Conservation (phyloP, 64 coral and sea anemone species). For the Exaiptasia diaphana region DNA sequence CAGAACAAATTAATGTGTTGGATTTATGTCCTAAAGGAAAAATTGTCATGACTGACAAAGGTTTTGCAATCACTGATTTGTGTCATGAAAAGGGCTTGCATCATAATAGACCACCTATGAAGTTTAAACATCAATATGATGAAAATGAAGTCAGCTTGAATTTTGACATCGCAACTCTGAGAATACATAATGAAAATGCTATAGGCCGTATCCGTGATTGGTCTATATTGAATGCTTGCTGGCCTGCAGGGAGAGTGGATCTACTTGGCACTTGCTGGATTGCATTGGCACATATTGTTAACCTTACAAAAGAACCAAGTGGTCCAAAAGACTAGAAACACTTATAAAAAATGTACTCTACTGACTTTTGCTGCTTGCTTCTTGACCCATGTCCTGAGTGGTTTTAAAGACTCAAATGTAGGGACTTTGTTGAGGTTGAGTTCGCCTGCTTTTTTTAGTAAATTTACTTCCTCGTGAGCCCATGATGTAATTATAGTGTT, state of each 20-base stretch:
- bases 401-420: slow-evolving; percentile 6
- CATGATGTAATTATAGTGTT: too few species aligned
- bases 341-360: not conserved
- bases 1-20: not conserved
- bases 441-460: slow-evolving; percentile 6
- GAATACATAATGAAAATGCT: slow-evolving; percentile 23
- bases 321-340: not conserved
- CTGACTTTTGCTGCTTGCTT: slow-evolving; percentile 6
- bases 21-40: not conserved
- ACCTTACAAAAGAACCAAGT: slow-evolving; percentile 11
- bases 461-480: slow-evolving; percentile 12
- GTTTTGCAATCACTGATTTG: not conserved
- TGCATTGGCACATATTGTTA: slow-evolving; percentile 6
- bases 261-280: slow-evolving; percentile 26
- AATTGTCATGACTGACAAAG: slow-evolving; percentile 14
- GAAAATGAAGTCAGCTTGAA: not conserved
- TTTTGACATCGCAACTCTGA: slow-evolving; percentile 6
- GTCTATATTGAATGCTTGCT: not conserved
- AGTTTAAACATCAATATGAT: slow-evolving; percentile 2
- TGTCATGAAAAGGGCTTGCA: not conserved
- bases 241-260: slow-evolving; percentile 8
- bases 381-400: slow-evolving; percentile 10
- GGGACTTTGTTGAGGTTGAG: slow-evolving; percentile 12
- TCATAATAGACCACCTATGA: not conserved
- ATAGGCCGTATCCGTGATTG: slow-evolving; percentile 10